Evolutionary conservation across 2,113 vertebrate genomes (phyloP), one percentile per base, ranked within the genome.

Genomic region (Petromus typicus): DNA sequence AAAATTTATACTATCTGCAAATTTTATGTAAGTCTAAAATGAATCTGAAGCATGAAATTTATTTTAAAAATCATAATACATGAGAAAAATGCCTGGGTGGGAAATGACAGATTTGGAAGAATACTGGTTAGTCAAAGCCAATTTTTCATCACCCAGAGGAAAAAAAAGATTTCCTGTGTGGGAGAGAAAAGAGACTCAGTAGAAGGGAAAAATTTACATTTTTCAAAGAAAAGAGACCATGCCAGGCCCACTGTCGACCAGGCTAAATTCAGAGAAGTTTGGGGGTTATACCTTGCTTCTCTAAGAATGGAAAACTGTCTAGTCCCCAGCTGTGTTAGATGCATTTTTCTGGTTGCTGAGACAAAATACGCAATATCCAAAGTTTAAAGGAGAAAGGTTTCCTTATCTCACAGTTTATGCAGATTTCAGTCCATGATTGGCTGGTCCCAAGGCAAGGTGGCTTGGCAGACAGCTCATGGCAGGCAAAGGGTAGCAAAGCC

Each of bases 101-200:
- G 34, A 92, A 85, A 92, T 40, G 81, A 51, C 69, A 92, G 71
- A 63, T 63, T 76, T 85, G 71, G 69, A 84, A 76, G 81, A 75
- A 40, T 13, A 25, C 37, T 76, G 67, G 34, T 75, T 76, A 85
- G 23, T 84, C 40, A 84, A 83, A 54, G 57, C 67, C 90, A 92
- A 85, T 63, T 75, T 64, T 45, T 92, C 2, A 45, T 69, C n/a
- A 76, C 43, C 12, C 25, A 45, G 25, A 32, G 14, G 10, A 12
- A 23, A 32, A 23, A 22, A 43, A 75, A 56, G 20, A 37, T 76
- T 92, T 75, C 13, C 45, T 64, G 30, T 34, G 12, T 51, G 57
- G 82, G 57, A 76, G 27, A n/a, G 45, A 90, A 54, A 64, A 40
- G 32, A 82, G 40, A 91, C 18, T 75, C 48, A 32, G 20, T 40